These are phyloP conservation scores for Paracyclopina nana DNA, from an alignment of 1,140 invertebrate species.

Conservation along the genomic window DNA sequence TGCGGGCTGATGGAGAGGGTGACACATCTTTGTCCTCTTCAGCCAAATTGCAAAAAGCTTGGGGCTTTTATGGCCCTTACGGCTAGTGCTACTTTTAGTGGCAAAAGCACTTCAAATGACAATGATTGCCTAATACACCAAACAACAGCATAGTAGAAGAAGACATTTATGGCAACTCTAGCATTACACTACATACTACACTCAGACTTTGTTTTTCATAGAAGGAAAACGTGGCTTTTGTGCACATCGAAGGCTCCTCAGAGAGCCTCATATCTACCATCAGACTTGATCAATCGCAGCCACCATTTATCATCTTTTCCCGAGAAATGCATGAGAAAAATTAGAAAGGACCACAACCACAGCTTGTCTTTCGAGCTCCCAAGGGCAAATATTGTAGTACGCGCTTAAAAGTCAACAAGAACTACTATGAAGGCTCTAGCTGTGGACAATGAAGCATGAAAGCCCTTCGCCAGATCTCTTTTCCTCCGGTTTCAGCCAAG, in stretches of 20 bases:
- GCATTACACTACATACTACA: neutral
- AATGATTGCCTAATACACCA: neutral
- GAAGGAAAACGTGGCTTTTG: neutral
- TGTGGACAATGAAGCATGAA: neutral
- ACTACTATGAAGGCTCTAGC: neutral
- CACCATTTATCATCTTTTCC: too few species aligned
- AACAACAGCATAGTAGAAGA: neutral
- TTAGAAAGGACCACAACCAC: neutral
- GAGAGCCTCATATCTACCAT: too few species aligned
- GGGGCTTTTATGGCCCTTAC: neutral
- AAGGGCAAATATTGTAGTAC: neutral
- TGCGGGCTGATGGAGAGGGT: neutral
- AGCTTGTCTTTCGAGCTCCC: neutral
- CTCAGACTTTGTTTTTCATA: neutral
- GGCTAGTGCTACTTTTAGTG: neutral
- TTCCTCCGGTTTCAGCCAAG: neutral
- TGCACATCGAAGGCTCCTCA: too few species aligned
- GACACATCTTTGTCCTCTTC: neutral
- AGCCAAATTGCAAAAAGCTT: slow-evolving; percentile 4
- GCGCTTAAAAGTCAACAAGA: neutral
- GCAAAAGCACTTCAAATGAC: neutral
- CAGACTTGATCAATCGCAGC: too few species aligned
- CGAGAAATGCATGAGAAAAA: too few species aligned
- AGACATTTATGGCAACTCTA: neutral
- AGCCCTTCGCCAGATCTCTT: neutral